These are phyloP conservation scores for Leptopilina drosophilae DNA, from an alignment of 2,888 invertebrate species.

Conservation along the genomic window DNA sequence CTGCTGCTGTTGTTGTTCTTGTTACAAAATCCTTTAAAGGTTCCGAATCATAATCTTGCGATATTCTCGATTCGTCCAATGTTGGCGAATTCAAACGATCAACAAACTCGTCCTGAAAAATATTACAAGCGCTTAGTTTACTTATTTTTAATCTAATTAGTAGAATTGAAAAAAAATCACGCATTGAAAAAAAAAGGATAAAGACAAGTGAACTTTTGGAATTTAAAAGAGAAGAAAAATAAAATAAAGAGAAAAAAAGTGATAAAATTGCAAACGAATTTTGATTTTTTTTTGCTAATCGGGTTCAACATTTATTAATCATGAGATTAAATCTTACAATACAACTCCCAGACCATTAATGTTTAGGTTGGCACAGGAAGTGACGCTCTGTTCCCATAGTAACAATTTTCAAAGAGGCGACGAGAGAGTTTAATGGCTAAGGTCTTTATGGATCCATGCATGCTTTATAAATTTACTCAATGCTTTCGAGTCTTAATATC, in stretches of 20 bases:
- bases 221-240: too few relatives aligned
- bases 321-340: neutral
- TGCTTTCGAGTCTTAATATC: conserved; percentile 7
- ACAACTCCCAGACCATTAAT: conserved; percentile 19
- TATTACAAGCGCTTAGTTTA: neutral
- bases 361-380: conserved; percentile 27
- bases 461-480: conserved; percentile 15
- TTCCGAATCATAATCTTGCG: conserved; percentile 61
- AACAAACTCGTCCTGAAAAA: conserved; percentile 67
- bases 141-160: too few relatives aligned
- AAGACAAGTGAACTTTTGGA: too few relatives aligned
- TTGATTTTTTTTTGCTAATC: neutral
- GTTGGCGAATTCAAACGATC: conserved; percentile 67
- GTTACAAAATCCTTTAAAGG: conserved; percentile 8
- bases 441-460: conserved; percentile 20
- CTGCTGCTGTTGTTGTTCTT: too few relatives aligned
- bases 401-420: conserved; percentile 12
- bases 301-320: conserved; percentile 6
- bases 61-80: conserved; percentile 60
- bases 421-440: conserved; percentile 11
- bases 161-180: too few relatives aligned
- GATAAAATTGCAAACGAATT: too few relatives aligned
- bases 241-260: too few relatives aligned
- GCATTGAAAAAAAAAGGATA: neutral
- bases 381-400: conserved; percentile 27